These are phyloP conservation scores for Acronicta aceris DNA, from an alignment of 2,888 invertebrate species.

Conservation along the genomic window DNA sequence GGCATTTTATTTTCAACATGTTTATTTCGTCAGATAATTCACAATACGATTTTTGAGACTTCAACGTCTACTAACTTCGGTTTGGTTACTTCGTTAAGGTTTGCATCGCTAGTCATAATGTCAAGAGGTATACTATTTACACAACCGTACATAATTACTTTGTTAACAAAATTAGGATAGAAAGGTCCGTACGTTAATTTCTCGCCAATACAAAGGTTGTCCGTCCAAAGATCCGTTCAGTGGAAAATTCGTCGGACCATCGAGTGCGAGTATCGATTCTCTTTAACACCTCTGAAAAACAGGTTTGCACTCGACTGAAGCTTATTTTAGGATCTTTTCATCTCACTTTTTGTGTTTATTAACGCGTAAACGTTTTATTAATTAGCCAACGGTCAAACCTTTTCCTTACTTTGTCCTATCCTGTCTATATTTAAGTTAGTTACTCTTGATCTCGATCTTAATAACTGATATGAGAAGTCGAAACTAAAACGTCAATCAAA, in stretches of 20 bases:
- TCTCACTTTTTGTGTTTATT: conserved; percentile 81
- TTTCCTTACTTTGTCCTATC: conserved; percentile 50
- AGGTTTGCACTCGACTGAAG: conserved; percentile 84
- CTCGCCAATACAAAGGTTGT: conserved; percentile 84
- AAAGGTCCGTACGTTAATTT: conserved; percentile 84
- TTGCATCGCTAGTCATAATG: conserved; percentile 45
- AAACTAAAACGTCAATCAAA: conserved; percentile 75
- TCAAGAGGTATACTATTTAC: conserved; percentile 66
- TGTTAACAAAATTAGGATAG: conserved; percentile 79
- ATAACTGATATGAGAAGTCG: conserved; percentile 41
- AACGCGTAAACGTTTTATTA: conserved; percentile 76
- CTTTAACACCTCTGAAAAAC: conserved; percentile 88
- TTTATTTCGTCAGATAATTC: conserved; percentile 22
- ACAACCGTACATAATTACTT: conserved; percentile 74
- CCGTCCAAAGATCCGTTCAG: conserved; percentile 84
- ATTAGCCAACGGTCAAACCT: conserved; percentile 54
- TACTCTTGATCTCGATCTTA: conserved; percentile 24
- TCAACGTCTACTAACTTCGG: conserved; percentile 17
- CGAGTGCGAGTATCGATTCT: conserved; percentile 84
- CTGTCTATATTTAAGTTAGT: conserved; percentile 36
- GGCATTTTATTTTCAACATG: conserved; percentile 50
- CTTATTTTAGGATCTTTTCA: conserved; percentile 88
- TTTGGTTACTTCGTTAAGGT: conserved; percentile 36
- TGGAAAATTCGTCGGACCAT: conserved; percentile 88
- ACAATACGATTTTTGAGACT: conserved; percentile 31